Evolutionary conservation across 1,140 invertebrate species (phyloP), one percentile per base, ranked within the genome.

Genomic region (Watersipora subatra): DNA sequence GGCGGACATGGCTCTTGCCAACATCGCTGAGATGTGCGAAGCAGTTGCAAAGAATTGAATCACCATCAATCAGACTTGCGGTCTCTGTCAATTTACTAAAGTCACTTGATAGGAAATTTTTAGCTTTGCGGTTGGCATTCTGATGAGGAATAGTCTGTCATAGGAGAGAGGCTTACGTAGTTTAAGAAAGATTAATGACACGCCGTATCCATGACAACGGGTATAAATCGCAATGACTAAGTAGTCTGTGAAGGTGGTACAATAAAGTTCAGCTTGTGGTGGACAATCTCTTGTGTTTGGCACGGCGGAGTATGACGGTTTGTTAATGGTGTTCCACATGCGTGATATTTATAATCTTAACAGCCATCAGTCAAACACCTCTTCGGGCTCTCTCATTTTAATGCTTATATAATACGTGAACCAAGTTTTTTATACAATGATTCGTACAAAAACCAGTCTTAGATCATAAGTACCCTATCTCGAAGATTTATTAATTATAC

Each of bases 41-140:
- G 22, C 24, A 57, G 26, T 24, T 62, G 25, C 28, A 27, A 28
- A 62, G 28, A 22, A 62, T 27, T 25, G 25, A 62, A 25, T 28
- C 25, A 28, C 28, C 61, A 28, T 62, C 61, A 62, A 62, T 25
- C 25, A 25, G 28, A 62, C 61, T 25, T 62, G 28, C n/a, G 61
- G 61, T 46, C 34, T 46, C 7, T n/a, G n/a, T 7, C n/a, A 46
- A 46, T 46, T 46, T 46, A 46, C 7, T 12, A 46, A 46, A 46
- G 34, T n/a, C 20, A 62, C 22, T 27, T 62, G 61, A 20, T 62
- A 27, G 28, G 26, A 62, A 28, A 28, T 28, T 25, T 20, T 26
- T 26, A 25, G n/a, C 25, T 61, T 25, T 25, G 61, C 25, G 61
- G 25, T 25, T 62, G 61, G 3, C 61, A n/a, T 62, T 27, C 27